Base-by-base conservation (phyloP, 2,888 invertebrate genomes). In the Melieria omissa region DNA sequence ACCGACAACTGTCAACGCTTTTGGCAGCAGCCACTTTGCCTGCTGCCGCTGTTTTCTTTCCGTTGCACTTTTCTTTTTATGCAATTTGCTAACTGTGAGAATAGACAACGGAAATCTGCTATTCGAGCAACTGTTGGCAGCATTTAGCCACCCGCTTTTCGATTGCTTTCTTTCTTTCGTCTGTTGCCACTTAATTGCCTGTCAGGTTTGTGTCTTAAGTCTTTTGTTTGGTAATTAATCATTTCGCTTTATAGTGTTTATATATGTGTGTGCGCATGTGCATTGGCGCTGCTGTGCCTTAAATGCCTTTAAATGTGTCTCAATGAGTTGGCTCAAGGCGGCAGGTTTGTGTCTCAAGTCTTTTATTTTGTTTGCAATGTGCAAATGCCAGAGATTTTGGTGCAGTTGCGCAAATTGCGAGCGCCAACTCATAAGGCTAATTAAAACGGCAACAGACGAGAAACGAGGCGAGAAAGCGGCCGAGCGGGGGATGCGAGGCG, bases 181-280 rank as follows among this genome's bases (percentile, higher is more conserved):
- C 29, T 29, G 29, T 29, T 29, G 29, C 29, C 29, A 29, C 29
- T 29, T 52, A 52, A 61, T 42, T 6, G 9, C 41, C 9, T 29
- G 44, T 12, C 29, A n/a, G 5, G 61, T 61, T 41, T 61, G 61
- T 61, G 61, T 45, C 42, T 61, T 61, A 61, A 61, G 61, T 61
- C 62, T 62, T 62, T 62, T 62, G 52, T 52, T 6, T 52, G 12
- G 52, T 52, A 14, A 52, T 5, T 52, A 14, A 52, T 52, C 4
- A 52, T 52, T 52, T 12, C 8, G 12, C 29, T 49, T 49, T 8
- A 10, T 49, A 10, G 3, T 16, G 5, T 3, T 45, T 61, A 5
- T 16, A 7, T 29, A 42, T 44, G 14, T 49, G n/a, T 9, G 6
- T 9, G 1, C 14, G 64, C 14, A 7, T 47, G 5, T 3, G 2